Conservation (phyloP, 2,888 invertebrate genomes). For the Agrotis exclamationis region DNA sequence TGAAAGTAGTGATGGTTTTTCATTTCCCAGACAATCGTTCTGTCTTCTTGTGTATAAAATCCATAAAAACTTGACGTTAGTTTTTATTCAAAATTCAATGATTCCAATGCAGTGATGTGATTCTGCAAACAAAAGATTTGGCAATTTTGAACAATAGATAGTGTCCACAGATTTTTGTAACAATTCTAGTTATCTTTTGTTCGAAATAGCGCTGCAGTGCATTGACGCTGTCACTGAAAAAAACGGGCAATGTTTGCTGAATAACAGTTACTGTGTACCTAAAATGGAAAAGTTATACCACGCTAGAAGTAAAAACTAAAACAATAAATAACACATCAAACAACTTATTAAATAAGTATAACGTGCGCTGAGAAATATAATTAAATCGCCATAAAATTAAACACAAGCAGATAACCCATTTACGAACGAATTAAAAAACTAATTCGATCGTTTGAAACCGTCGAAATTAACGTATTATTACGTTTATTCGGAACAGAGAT, state of each 20-base stretch:
- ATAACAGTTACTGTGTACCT: neutral
- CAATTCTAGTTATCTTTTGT: constrained; percentile 5
- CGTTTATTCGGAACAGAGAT: constrained; percentile 72
- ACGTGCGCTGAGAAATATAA: constrained; percentile 39
- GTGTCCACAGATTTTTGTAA: neutral
- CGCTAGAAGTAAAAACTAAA: neutral
- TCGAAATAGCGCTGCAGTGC: neutral
- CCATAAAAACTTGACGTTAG: neutral
- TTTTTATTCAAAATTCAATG: neutral
- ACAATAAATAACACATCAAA: constrained; percentile 18
- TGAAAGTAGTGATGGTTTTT: neutral
- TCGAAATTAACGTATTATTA: constrained; percentile 69
- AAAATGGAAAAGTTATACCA: neutral
- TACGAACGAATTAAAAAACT: constrained; percentile 62
- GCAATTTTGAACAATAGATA: neutral
- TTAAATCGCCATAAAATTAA: constrained; percentile 52
- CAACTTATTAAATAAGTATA: constrained; percentile 22
- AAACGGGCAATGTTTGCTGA: neutral
- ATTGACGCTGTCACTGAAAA: constrained; percentile 8
- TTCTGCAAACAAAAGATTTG: neutral
- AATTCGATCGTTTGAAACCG: constrained; percentile 67
- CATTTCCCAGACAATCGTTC: neutral
- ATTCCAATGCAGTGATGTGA: neutral
- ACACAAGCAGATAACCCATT: constrained; percentile 45
- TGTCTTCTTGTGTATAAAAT: neutral